phyloP scores from a whole-genome alignment of 2,888 invertebrate genomes.

The Smittia aterrima region DNA sequence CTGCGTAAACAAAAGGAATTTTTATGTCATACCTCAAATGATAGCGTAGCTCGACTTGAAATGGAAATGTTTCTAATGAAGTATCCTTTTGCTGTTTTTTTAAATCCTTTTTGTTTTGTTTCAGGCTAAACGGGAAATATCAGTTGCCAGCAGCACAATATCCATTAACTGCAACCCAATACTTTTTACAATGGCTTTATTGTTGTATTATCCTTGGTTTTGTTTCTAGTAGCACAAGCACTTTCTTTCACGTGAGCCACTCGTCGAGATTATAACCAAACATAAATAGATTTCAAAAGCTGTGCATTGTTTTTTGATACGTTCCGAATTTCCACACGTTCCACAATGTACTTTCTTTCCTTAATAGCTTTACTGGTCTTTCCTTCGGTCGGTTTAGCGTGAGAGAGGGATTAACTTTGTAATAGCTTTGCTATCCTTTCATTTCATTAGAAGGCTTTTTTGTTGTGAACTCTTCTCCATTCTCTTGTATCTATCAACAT shows the following conservation, averaged over 20 bases:
- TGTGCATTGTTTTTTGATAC: background rate
- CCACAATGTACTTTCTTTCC: background rate
- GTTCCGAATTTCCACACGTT: background rate
- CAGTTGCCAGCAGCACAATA: conserved; percentile 19
- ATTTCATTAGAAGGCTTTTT: background rate
- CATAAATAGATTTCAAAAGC: background rate
- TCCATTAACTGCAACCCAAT: conserved; percentile 22
- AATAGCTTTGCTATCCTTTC: background rate
- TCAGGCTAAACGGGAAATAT: background rate
- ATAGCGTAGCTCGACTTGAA: background rate
- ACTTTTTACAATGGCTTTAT: background rate
- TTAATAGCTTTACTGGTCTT: background rate
- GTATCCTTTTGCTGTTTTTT: background rate
- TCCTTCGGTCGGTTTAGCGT: background rate
- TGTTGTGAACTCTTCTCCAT: background rate
- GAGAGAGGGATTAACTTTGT: background rate
- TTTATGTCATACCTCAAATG: background rate
- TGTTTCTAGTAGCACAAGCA: background rate
- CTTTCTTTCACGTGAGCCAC: background rate
- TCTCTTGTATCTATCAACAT: background rate
- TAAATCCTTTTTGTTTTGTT: background rate
- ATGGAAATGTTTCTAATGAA: conserved; percentile 9
- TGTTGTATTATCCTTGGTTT: background rate
- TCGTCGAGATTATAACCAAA: background rate
- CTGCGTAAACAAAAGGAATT: background rate